Evolutionary conservation across 2,888 invertebrate genomes (phyloP), one percentile per base, ranked within the genome.

Genomic region (Acleris emargana): DNA sequence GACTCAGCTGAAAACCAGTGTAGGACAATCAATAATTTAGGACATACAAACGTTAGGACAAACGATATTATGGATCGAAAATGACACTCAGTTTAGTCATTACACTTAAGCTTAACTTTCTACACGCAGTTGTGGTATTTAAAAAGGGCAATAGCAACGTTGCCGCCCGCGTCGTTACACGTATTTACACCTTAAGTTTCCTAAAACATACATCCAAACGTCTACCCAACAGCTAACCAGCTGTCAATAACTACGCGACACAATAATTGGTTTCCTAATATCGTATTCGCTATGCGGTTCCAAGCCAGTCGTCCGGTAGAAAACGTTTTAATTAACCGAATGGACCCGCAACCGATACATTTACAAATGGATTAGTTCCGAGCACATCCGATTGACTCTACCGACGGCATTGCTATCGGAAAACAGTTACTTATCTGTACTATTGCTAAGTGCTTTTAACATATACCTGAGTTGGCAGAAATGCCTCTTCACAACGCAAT

Each of bases 311-410:
- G 76, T 74, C 76, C 75, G 72, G 73, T 75, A 71, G 71, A 77
- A 75, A 79, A 80, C 80, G 81, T 81, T 88, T 89, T 90, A 89
- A 91, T 91, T 89, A 91, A 88, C 85, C 80, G 80, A 87, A 88
- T 89, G 89, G 87, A 77, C 67, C 72, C 73, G 77, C 77, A 73
- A 28, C 61, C 47, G 64, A 64, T 67, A 68, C 64, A 64, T 62
- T 68, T 54, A 64, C 87, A 89, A 90, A 89, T 89, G 88, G 89
- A 90, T 89, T 90, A 86, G 86, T 84, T 80, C 82, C 80, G 76
- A 64, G 52, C 52, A 67, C 62, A 51, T 67, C 45, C 42, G 51
- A 67, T 63, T 63, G 67, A 67, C 45, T 59, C 38, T 54, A 28
- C 61, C 16, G 17, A 16, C 18, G 51, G 38, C 52, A 58, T 28